These are phyloP conservation scores for Grantiella picta DNA, from an alignment of 2,113 vertebrate genomes.

Conservation along the genomic window DNA sequence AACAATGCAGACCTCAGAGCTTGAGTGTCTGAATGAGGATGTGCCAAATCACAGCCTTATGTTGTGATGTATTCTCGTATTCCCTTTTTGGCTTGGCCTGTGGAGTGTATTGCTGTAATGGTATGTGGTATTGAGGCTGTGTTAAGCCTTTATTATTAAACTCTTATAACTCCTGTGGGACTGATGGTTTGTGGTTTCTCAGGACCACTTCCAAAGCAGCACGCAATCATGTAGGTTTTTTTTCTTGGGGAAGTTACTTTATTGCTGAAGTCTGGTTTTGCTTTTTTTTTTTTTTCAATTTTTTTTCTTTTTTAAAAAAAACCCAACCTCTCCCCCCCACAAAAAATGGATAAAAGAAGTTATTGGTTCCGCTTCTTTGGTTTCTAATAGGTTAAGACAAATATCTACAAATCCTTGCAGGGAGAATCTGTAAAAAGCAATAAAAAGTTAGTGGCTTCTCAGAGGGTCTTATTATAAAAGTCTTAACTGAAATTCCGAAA, in stretches of 20 bases:
- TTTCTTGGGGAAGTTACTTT: background rate
- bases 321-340: no score
- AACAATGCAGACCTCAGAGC: background rate
- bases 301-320: background rate
- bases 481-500: background rate
- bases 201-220: conserved; percentile 51
- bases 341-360: background rate
- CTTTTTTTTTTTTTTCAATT: background rate
- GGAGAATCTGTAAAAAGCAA: background rate
- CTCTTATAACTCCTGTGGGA: conserved; percentile 42
- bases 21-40: background rate
- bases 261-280: conserved; percentile 4
- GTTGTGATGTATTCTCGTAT: background rate
- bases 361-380: background rate
- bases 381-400: background rate
- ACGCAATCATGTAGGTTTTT: background rate
- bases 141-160: conserved; percentile 62
- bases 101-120: background rate
- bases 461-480: background rate
- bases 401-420: background rate
- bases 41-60: conserved; percentile 16
- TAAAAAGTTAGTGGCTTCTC: background rate
- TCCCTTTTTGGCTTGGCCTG: conserved; percentile 25
- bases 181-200: conserved; percentile 58
- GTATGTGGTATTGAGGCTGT: conserved; percentile 25